Evolutionary conservation across 2,797 vertebrate genomes (phyloP), one percentile per base, ranked within the genome.

Genomic region (Esox lucius): DNA sequence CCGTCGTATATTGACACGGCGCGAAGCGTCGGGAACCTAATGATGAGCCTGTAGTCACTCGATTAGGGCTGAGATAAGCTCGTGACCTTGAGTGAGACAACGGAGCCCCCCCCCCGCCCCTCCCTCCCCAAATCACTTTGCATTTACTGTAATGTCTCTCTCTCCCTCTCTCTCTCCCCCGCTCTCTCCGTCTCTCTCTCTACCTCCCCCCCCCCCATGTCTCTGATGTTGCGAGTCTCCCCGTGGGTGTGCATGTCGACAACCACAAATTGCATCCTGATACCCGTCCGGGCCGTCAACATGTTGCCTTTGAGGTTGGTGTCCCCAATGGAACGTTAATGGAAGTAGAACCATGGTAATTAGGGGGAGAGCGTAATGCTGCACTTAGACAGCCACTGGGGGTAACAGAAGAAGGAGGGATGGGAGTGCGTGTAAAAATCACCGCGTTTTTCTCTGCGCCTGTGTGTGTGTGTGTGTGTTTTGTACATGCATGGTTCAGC

Each of bases 291-390:
- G 61, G 66, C 68, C 72, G 79, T 83, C 80, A 85, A 76, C 82
- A 81, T 77, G 56, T 81, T 80, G 76, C 81, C 65, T 78, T 74
- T 76, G 78, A 81, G 79, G 80, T 80, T 79, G 56, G 11, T 24
- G 56, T 81, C 77, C 83, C 75, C 77, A 56, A 73, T 70, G 70
- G 79, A 74, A 75, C 73, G 73, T 67, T 85, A 87, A 87, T 87
- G 82, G 84, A 82, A 64, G 74, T 79, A 77, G 76, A 82, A 86
- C 78, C 42, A 26, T 78, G 70, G 76, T 78, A 78, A 85, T 87
- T 84, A 85, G 74, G 74, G 12, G 59, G 77, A 80, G 72, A 70
- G 72, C 69, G 78, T 84, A 85, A 82, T 76, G 80, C 77, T 79
- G 80, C 80, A 75, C 77, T 85, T 78, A 84, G 82, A 75, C 72